phyloP scores from a whole-genome alignment of 2,797 vertebrate species.

The Onychomys torridus region DNA sequence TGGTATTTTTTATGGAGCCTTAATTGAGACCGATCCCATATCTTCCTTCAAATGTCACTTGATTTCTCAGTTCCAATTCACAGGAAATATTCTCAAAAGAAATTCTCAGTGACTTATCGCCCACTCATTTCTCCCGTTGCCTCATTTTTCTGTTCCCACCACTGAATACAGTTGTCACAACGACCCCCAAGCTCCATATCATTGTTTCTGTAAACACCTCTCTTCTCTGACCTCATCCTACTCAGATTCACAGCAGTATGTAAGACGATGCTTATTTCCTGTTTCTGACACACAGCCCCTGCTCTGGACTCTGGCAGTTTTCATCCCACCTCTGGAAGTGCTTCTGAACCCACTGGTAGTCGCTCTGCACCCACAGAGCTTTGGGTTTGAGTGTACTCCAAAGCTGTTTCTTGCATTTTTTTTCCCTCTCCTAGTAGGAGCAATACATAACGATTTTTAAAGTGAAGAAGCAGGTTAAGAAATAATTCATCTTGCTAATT shows the following conservation, averaged over 20 bases:
- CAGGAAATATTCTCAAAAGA: background rate
- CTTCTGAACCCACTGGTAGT: background rate
- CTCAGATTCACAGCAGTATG: background rate
- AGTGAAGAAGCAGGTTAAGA: background rate
- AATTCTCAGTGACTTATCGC: constrained; percentile 17
- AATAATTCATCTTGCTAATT: background rate
- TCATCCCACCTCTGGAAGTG: background rate
- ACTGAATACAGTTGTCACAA: background rate
- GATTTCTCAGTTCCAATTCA: constrained; percentile 15
- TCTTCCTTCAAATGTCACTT: background rate
- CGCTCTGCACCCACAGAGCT: background rate
- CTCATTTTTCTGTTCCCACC: constrained; percentile 17
- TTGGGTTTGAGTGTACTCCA: background rate
- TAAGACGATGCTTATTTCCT: background rate
- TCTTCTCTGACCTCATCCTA: constrained; percentile 4
- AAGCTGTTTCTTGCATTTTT: background rate
- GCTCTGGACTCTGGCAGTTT: background rate
- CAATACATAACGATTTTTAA: background rate
- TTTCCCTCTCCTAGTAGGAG: background rate
- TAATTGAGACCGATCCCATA: background rate
- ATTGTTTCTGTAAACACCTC: background rate
- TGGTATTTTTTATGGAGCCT: background rate
- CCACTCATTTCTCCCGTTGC: background rate
- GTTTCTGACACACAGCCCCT: background rate
- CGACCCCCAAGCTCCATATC: background rate